phyloP scores from a whole-genome alignment of 2,113 vertebrate species.

The Ailurus styani region DNA sequence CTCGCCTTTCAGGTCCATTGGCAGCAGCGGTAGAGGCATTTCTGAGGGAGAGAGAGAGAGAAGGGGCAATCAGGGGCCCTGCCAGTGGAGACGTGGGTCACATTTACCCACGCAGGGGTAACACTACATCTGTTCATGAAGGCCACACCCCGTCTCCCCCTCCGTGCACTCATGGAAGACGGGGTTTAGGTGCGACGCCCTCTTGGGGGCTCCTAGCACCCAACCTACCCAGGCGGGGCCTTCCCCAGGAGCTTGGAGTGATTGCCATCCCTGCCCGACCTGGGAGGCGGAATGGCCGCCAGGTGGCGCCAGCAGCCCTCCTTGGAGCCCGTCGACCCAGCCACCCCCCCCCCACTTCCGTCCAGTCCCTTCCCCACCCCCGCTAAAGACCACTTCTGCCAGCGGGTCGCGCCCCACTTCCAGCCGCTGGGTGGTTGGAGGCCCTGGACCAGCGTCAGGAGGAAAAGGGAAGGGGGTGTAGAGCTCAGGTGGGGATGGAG shows the following conservation, averaged over 20 bases:
- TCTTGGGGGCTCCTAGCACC: neutral
- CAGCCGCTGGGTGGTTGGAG: neutral
- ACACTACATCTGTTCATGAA: neutral
- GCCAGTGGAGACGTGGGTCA: neutral
- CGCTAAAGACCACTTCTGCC: neutral
- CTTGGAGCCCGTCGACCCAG: neutral
- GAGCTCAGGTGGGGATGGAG: neutral
- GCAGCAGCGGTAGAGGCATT: slow-evolving; percentile 91
- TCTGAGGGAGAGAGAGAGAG: slow-evolving; percentile 60
- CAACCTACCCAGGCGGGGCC: neutral
- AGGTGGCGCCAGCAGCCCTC: slow-evolving; percentile 42
- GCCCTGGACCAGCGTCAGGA: neutral
- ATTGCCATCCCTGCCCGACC: neutral
- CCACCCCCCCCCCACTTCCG: neutral
- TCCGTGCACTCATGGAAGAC: neutral
- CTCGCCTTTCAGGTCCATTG: slow-evolving; percentile 94
- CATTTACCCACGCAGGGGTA: neutral
- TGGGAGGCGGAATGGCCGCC: neutral
- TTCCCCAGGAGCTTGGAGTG: neutral
- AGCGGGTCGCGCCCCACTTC: neutral
- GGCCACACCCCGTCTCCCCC: neutral
- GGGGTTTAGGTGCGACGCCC: neutral
- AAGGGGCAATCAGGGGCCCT: neutral
- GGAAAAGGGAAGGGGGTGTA: neutral
- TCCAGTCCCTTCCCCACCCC: neutral